Base-by-base conservation (phyloP, 2,888 invertebrate genomes). In the Drosophila algonquin region DNA sequence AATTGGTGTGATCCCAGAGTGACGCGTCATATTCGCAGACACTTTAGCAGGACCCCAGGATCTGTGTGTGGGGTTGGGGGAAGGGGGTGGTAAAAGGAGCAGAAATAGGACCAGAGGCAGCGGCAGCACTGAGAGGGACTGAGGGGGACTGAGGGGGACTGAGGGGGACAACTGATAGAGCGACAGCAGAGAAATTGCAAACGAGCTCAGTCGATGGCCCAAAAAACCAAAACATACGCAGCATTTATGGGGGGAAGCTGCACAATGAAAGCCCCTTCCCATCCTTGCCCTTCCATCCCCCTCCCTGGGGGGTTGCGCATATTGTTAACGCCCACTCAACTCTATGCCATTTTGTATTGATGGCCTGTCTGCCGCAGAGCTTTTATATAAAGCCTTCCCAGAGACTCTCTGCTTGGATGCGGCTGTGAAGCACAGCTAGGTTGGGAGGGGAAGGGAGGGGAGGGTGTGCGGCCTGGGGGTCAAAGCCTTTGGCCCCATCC, bases 1-100 rank as follows among this genome's bases (percentile, higher is more conserved):
- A 89, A 88, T 88, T 88, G 89, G 89, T 88, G 89, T 89, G 87
- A 88, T 87, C 85, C 83, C 87, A 75, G 85, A 89, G 83, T 86
- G 87, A 89, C 87, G 79, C 84, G 79, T 79, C 84, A 84, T 80
- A 86, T 88, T 81, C 88, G 80, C 83, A 87, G 83, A 87, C 83
- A 85, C 83, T 82, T 87, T 87, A 85, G 79, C 88, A 67, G 67
- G 67, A 73, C 47, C 72, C 45, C 54, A 54, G 69, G 44, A 63
- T 16, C 51, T 65, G 77, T 24, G 58, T 18, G 52, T 2, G 21
- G 2, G 21, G 2, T 21, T 21, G 65, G 58, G 24, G 52, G 65
- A n/a, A n/a, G n/a, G n/a, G n/a, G 58, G 24, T 52, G 65, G 76
- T 35, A 51, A 27, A 44, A 40, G 51, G 45, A 47, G 24, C 32